Evolutionary conservation across 2,888 invertebrate species (phyloP).

Genomic region (Papilio gigon): DNA sequence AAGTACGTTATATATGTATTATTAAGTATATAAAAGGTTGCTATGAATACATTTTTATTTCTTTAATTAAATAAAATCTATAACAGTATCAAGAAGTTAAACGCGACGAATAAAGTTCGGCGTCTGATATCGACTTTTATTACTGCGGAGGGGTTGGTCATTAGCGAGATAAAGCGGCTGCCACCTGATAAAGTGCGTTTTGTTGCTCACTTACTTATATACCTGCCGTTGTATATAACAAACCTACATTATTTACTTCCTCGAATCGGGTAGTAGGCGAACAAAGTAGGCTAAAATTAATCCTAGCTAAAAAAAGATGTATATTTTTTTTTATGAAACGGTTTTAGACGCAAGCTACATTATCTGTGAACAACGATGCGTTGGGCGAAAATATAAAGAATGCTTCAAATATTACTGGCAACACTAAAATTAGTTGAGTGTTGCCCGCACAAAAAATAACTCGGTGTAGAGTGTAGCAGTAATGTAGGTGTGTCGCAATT

Average conservation of each 20-base stretch:
- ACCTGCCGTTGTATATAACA: conserved; percentile 52
- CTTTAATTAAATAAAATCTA: not conserved
- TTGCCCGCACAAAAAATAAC: conserved; percentile 8
- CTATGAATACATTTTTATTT: conserved; percentile 4
- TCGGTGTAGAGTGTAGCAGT: not conserved
- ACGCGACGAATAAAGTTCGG: conserved; percentile 51
- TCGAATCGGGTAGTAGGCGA: conserved; percentile 17
- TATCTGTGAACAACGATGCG: not conserved
- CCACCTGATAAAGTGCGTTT: conserved; percentile 83
- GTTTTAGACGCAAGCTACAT: too few species aligned
- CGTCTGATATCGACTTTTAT: conserved; percentile 81
- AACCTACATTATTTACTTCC: conserved; percentile 47
- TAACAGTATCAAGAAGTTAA: conserved; percentile 56
- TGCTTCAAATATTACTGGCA: not conserved
- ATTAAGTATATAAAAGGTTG: not conserved
- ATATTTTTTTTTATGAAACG: too few species aligned
- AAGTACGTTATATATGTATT: too few species aligned
- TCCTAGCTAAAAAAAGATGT: not conserved
- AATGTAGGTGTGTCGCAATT: conserved; percentile 38
- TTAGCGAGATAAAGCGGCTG: conserved; percentile 81
- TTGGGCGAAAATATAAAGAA: not conserved
- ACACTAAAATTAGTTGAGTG: not conserved
- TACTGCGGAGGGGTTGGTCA: conserved; percentile 80
- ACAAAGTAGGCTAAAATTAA: not conserved
- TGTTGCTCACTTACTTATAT: conserved; percentile 79